phyloP scores from a whole-genome alignment of 2,113 vertebrate genomes.

The Oncorhynchus mykiss region DNA sequence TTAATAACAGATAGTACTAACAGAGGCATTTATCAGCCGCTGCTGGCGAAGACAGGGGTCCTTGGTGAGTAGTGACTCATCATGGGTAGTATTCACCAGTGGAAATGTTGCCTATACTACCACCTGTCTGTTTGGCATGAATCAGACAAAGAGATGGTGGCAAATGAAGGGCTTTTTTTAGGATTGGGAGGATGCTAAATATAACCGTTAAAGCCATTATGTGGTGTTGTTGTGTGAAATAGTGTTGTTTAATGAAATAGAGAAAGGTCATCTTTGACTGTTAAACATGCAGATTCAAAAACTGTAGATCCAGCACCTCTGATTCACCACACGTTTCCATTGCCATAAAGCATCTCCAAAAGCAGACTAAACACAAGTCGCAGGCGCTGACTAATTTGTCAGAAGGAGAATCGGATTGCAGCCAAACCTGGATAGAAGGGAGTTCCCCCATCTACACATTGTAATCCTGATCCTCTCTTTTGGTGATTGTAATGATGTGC shows the following conservation, averaged over 20 bases:
- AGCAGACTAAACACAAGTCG: neutral
- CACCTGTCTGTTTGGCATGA: slow-evolving; percentile 27
- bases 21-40: slow-evolving; percentile 19
- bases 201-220: slow-evolving; percentile 32
- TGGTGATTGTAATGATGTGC: neutral
- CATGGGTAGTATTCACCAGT: slow-evolving; percentile 5
- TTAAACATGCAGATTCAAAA: neutral
- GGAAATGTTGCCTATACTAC: neutral
- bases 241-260: slow-evolving; percentile 2
- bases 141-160: neutral
- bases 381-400: neutral
- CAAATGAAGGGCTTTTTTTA: slow-evolving; percentile 3
- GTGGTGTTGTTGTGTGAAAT: slow-evolving; percentile 7
- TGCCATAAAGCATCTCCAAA: neutral
- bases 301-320: neutral
- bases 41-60: slow-evolving; percentile 12
- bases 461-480: neutral
- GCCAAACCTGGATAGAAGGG: neutral
- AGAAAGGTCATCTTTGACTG: neutral
- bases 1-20: slow-evolving; percentile 14
- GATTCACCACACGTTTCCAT: neutral
- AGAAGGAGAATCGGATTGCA: neutral
- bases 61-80: slow-evolving; percentile 29
- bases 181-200: slow-evolving; percentile 27
- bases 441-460: neutral